Conservation (phyloP, 2,797 vertebrate species). For the Pseudochirops cupreus region DNA sequence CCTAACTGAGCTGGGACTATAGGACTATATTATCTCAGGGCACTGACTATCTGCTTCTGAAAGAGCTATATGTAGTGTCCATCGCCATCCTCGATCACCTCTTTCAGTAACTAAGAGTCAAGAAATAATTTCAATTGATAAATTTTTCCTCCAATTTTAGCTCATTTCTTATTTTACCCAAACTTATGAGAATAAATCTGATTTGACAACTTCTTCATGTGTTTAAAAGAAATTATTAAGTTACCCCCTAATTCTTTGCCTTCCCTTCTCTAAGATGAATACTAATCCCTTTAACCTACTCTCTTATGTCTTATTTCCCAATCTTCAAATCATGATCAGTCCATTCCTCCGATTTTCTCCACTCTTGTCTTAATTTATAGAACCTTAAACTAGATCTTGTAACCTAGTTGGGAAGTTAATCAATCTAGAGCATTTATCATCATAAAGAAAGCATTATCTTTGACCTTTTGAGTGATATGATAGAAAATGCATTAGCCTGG, state of each 20-base stretch:
- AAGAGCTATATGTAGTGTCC: neutral
- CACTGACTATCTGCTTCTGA: conserved; percentile 3
- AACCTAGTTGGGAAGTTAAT: neutral
- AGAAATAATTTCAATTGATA: conserved; percentile 17
- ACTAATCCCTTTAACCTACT: conserved; percentile 19
- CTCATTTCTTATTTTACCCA: neutral
- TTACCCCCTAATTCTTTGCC: conserved; percentile 13
- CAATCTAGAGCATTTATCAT: neutral
- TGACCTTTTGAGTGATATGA: neutral
- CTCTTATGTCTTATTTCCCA: conserved; percentile 39
- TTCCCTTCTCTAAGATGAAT: conserved; percentile 47
- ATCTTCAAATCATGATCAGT: conserved; percentile 21
- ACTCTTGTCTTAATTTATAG: neutral
- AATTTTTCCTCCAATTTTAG: neutral
- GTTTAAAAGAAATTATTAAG: conserved; percentile 27
- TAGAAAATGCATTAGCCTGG: neutral
- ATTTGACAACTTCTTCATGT: neutral
- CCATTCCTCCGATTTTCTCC: neutral
- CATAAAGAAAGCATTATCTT: neutral
- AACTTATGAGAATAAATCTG: neutral
- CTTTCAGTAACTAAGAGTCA: conserved; percentile 35
- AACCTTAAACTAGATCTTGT: neutral
- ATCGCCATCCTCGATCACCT: conserved; percentile 18
- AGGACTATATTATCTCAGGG: neutral
- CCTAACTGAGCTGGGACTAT: neutral